A percentile compares a stretch with the other conserved stretches of the same genome.
Evolutionary conservation across 2,797 vertebrate species (phyloP).

Genomic region (Lagorchestes hirsutus): DNA sequence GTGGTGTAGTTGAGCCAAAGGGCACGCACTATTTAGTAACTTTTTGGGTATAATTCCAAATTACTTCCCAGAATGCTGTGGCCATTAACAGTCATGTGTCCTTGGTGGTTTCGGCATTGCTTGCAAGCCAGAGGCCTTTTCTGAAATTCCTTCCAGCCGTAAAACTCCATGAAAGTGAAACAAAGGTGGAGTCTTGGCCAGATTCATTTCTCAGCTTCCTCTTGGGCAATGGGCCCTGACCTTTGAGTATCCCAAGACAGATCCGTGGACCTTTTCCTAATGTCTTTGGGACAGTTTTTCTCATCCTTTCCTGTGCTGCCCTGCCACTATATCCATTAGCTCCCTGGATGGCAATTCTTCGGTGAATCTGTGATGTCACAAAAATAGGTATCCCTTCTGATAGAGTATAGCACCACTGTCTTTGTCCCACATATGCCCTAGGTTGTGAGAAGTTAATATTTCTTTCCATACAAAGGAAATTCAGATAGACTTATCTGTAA

Average conservation of each 20-base stretch:
- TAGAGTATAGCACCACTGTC: neutral
- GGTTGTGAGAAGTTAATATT: neutral
- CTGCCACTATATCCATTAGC: neutral
- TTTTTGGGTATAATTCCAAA: neutral
- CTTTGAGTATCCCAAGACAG: neutral
- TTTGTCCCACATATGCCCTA: neutral
- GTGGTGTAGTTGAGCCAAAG: neutral
- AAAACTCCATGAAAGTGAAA: neutral
- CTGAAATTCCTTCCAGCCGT: neutral
- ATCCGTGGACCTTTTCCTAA: neutral
- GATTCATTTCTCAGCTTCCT: neutral
- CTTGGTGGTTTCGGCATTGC: neutral
- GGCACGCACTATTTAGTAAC: neutral
- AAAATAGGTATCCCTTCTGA: neutral
- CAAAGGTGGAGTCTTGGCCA: neutral
- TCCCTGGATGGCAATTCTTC: neutral
- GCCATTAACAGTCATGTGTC: neutral
- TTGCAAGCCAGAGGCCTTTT: neutral
- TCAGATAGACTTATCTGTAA: neutral
- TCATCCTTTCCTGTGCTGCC: neutral
- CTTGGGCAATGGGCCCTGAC: neutral
- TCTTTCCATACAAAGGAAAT: neutral
- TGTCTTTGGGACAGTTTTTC: neutral
- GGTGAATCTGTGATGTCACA: neutral
- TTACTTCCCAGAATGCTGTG: neutral